phyloP scores from a whole-genome alignment of 64 coral and sea anemone species.

The Dendronephthya gigantea region DNA sequence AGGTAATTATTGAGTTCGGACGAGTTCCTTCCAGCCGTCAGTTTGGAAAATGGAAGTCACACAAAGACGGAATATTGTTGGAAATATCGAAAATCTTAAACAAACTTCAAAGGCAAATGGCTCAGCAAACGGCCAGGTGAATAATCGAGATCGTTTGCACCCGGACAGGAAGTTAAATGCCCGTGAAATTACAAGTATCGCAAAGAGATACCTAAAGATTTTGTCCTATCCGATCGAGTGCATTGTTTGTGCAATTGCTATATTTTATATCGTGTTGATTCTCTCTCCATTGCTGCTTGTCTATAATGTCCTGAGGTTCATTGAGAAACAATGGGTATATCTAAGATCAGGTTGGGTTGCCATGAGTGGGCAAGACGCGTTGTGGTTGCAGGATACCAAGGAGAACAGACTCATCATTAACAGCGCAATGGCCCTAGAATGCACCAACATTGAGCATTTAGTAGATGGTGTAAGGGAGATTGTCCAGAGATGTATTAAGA shows the following conservation, averaged over 20 bases:
- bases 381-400: slow-evolving; percentile 60
- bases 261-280: neutral
- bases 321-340: slow-evolving; percentile 31
- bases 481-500: slow-evolving; percentile 42
- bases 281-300: slow-evolving; percentile 33
- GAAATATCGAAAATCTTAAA: neutral
- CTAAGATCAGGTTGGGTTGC: neutral
- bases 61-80: neutral
- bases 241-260: neutral
- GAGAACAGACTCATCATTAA: slow-evolving; percentile 58
- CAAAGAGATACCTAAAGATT: neutral
- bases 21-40: too few relatives aligned
- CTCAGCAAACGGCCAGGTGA: neutral
- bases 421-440: slow-evolving; percentile 12
- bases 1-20: neutral
- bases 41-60: neutral
- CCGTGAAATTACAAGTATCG: neutral
- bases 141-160: too few relatives aligned
- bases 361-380: slow-evolving; percentile 56
- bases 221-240: neutral
- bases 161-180: neutral
- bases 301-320: slow-evolving; percentile 48
- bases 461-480: slow-evolving; percentile 30
- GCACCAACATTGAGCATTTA: slow-evolving; percentile 17
- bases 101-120: neutral